Base-by-base conservation (phyloP, 2,888 invertebrate genomes). In the Sturmia bella region DNA sequence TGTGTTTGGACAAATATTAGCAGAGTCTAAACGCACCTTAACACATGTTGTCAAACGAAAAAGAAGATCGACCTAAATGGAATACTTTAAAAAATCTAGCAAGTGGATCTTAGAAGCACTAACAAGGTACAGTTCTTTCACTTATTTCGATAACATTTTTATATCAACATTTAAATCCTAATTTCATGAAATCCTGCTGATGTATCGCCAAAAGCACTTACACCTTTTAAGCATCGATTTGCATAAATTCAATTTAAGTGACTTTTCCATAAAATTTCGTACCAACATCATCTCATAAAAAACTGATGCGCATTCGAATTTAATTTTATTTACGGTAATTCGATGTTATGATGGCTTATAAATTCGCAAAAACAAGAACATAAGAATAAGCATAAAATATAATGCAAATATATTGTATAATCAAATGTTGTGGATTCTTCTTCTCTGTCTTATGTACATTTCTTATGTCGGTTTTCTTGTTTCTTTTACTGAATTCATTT, bases 401-500 rank as follows among this genome's bases (percentile, higher is more conserved):
- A 41, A 56, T 39, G n/a, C 11, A 21, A 59, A 57, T 50, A 57
- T 32, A 48, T 63, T 63, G 70, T 69, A 45, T 70, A 64, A 32
- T 56, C 19, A 56, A 70, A 21, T 32, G 15, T 70, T 64, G 32
- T 17, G 12, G 59, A 37, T 15, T 73, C 64, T 37, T 27, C n/a
- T 9, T 3, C 52, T 27, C 5, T 52, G 17, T 3, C 41, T 41
- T n/a, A 7, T 64, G 32, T 52, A 24, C 24, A 59, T 15, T 41
- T 73, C 24, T 68, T 79, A 37, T 73, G 37, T 45, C 56, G 56
- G 39, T 45, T 41, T 59, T n/a, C 32, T 2, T 37, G 17, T 56
- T 32, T 32, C 7, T 32, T 32, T 32, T 32, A 6, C 27, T 27
- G 27, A 48, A 39, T 39, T 48, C n/a, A 32, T 32, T 68, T 61